These are phyloP conservation scores for Nycteola revayana DNA, from an alignment of 2,888 invertebrate species.

Conservation along the genomic window DNA sequence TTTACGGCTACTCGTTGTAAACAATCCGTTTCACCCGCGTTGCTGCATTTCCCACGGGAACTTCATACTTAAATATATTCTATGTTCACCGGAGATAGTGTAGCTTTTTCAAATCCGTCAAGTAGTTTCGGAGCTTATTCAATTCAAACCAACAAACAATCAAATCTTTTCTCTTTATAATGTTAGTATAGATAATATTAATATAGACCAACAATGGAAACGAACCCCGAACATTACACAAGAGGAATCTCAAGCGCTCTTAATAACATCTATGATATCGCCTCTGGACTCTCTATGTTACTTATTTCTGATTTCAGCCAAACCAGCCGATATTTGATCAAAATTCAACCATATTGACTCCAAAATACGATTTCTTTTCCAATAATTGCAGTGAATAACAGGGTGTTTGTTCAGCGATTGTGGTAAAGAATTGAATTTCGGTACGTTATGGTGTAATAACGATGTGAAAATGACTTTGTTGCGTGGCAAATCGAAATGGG, in stretches of 20 bases:
- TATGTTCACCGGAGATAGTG: too few relatives aligned
- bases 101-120: too few relatives aligned
- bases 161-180: too few relatives aligned
- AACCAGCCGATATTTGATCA: too few relatives aligned
- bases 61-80: too few relatives aligned
- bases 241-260: slow-evolving; percentile 74
- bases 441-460: slow-evolving; percentile 47
- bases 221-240: slow-evolving; percentile 49
- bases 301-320: slow-evolving; percentile 47
- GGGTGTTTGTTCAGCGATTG: too few relatives aligned
- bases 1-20: too few relatives aligned
- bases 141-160: too few relatives aligned
- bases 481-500: slow-evolving; percentile 43
- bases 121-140: too few relatives aligned
- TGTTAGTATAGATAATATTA: too few relatives aligned
- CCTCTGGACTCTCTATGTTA: slow-evolving; percentile 50
- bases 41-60: too few relatives aligned
- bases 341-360: slow-evolving; percentile 22
- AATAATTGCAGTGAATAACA: neutral
- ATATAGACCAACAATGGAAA: slow-evolving; percentile 46
- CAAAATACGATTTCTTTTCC: slow-evolving; percentile 24
- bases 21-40: too few relatives aligned
- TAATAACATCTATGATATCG: slow-evolving; percentile 74
- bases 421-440: slow-evolving; percentile 59
- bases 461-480: slow-evolving; percentile 54